Conservation (phyloP, 2,888 invertebrate species). For the Philhelius pedissequus region DNA sequence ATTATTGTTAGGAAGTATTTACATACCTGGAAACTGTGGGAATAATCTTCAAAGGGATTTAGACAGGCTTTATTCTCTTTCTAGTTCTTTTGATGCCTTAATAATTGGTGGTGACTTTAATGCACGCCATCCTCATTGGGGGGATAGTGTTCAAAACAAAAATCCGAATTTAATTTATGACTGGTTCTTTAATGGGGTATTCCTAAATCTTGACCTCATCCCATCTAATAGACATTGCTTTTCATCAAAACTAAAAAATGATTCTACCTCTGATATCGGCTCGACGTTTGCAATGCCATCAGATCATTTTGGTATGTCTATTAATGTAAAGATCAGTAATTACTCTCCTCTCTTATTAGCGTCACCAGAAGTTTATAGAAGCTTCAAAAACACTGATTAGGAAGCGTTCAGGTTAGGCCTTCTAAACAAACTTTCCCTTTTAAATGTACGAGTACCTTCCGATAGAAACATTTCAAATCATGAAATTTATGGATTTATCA, state of each 20-base stretch:
- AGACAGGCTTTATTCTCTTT: background rate
- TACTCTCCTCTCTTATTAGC: background rate
- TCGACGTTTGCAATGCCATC: no score
- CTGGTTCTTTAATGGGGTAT: background rate
- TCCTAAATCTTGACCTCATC: background rate
- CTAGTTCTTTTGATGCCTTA: background rate
- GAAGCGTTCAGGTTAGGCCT: background rate
- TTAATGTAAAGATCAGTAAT: background rate
- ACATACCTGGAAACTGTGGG: background rate
- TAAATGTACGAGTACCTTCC: background rate
- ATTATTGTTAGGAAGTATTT: background rate
- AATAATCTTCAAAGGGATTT: background rate
- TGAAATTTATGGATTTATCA: background rate
- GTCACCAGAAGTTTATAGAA: background rate
- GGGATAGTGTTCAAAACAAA: background rate
- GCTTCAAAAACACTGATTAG: no score
- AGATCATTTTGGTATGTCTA: no score
- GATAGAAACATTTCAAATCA: background rate
- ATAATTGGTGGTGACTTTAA: no score
- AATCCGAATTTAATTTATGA: background rate
- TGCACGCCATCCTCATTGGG: background rate
- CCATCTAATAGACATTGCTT: background rate
- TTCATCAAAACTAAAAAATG: background rate
- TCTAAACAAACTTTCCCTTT: background rate
- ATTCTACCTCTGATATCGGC: background rate